A percentile compares a stretch with the other conserved stretches of the same genome.
These are phyloP conservation scores for Tipula confusa DNA, from an alignment of 2,888 invertebrate genomes.

Conservation along the genomic window DNA sequence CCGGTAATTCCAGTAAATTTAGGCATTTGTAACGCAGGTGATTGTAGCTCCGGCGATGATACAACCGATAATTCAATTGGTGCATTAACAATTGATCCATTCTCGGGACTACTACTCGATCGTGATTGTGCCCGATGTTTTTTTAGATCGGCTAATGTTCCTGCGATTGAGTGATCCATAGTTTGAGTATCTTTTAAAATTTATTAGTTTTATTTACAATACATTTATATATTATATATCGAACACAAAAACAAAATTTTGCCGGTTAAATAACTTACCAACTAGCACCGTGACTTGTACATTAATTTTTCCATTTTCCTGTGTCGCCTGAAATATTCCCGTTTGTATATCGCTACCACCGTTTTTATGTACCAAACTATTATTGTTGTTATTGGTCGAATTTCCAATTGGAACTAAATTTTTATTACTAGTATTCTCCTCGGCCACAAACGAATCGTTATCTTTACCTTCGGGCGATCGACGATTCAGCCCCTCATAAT, in stretches of 20 bases:
- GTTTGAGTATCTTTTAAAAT: conserved; percentile 39
- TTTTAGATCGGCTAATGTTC: conserved; percentile 82
- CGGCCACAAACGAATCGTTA: conserved; percentile 62
- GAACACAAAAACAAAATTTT: conserved; percentile 4
- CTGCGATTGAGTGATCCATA: conserved; percentile 41
- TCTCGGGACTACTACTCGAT: conserved; percentile 51
- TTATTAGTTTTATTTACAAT: conserved; percentile 13
- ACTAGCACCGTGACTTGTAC: conserved; percentile 84
- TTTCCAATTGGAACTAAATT: neutral
- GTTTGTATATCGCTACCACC: conserved; percentile 37
- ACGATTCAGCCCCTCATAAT: conserved; percentile 43
- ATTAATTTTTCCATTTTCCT: conserved; percentile 82
- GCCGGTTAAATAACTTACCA: conserved; percentile 43
- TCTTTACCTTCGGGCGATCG: conserved; percentile 77
- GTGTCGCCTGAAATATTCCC: conserved; percentile 49
- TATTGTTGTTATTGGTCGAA: conserved; percentile 43
- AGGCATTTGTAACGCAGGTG: conserved; percentile 49
- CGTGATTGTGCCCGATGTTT: conserved; percentile 84
- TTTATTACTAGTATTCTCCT: conserved; percentile 49
- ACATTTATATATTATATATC: neutral
- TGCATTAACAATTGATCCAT: conserved; percentile 49
- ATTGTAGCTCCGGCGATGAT: conserved; percentile 43
- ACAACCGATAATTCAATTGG: conserved; percentile 49
- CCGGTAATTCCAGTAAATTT: conserved; percentile 71
- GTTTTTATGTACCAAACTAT: conserved; percentile 52